Conservation (phyloP, 2,888 invertebrate genomes). For the Tineola bisselliella region DNA sequence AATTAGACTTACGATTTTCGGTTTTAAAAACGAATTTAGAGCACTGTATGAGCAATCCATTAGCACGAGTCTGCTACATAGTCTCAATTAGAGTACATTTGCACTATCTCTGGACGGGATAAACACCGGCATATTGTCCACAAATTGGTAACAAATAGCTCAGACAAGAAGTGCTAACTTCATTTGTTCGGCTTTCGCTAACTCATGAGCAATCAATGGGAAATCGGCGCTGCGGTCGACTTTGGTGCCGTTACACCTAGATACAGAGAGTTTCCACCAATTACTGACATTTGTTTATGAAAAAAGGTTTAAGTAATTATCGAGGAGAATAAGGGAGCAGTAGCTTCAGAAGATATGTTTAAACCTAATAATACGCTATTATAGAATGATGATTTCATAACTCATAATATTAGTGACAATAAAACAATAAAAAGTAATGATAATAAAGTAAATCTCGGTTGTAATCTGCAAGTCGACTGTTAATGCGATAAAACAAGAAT, state of each 20-base stretch:
- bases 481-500: slow-evolving; percentile 32
- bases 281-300: background rate
- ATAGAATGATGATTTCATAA: background rate
- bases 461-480: slow-evolving; percentile 25
- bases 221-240: slow-evolving; percentile 16
- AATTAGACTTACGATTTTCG: slow-evolving; percentile 21
- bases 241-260: background rate
- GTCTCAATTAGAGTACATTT: slow-evolving; percentile 62
- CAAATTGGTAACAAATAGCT: slow-evolving; percentile 62
- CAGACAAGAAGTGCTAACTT: slow-evolving; percentile 51
- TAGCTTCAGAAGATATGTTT: background rate
- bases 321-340: background rate
- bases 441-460: slow-evolving; percentile 47
- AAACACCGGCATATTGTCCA: slow-evolving; percentile 58
- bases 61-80: slow-evolving; percentile 48
- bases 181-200: slow-evolving; percentile 65
- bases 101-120: slow-evolving; percentile 64
- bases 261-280: background rate
- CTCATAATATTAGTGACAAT: slow-evolving; percentile 1
- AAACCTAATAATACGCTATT: too few relatives aligned
- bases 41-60: slow-evolving; percentile 47
- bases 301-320: background rate
- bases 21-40: slow-evolving; percentile 36
- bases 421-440: slow-evolving; percentile 34
- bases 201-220: slow-evolving; percentile 52